These are phyloP conservation scores for Nemotelus nigrinus DNA, from an alignment of 2,888 invertebrate species.

Conservation along the genomic window DNA sequence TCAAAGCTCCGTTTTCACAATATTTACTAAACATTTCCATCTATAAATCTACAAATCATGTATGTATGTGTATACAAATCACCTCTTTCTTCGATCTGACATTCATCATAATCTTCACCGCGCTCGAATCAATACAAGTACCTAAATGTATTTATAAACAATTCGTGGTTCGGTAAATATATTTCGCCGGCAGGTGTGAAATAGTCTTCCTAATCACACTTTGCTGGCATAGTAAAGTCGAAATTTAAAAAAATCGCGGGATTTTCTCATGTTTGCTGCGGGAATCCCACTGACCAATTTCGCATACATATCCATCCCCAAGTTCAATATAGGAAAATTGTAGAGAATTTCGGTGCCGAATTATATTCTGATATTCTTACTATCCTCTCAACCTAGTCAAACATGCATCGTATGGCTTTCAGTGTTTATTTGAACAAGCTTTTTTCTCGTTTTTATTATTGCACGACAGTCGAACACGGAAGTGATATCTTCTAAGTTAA, in stretches of 20 bases:
- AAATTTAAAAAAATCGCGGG: conserved; percentile 5
- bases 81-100: no score
- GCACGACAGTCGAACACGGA: conserved; percentile 14
- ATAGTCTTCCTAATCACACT: not conserved
- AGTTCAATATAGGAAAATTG: no score
- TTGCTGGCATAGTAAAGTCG: not conserved
- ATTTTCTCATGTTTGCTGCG: conserved; percentile 8
- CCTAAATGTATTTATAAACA: not conserved
- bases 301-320: no score
- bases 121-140: not conserved
- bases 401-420: not conserved
- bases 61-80: no score
- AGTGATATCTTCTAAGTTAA: not conserved
- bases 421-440: not conserved
- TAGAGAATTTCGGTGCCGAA: no score
- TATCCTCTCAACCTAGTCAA: not conserved
- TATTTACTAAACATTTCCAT: no score
- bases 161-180: not conserved
- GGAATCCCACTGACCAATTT: conserved; percentile 16
- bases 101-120: no score
- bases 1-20: no score
- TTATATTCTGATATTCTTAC: no score
- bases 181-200: conserved; percentile 5
- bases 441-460: not conserved
- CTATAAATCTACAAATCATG: no score